A percentile compares a stretch with the other conserved stretches of the same genome.
Evolutionary conservation across 1,140 invertebrate species (phyloP).

Genomic region (Nasonia giraulti): DNA sequence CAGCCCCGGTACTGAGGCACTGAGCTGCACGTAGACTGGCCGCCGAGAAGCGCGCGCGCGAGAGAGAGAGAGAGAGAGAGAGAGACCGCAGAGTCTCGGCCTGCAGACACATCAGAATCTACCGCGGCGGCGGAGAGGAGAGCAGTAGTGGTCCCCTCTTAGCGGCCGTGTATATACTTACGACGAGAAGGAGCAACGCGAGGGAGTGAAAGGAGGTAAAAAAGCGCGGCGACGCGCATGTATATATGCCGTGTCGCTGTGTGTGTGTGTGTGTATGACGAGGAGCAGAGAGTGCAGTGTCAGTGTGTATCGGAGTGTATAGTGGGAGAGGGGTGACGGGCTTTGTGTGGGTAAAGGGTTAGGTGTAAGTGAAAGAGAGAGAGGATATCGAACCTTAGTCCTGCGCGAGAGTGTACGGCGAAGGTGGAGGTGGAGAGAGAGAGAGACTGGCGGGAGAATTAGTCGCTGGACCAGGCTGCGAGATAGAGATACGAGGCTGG

Average conservation of each 20-base stretch:
- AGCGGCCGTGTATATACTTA: neutral
- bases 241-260: neutral
- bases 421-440: slow-evolving; percentile 8
- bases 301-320: slow-evolving; percentile 25
- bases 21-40: neutral
- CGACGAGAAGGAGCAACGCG: slow-evolving; percentile 33
- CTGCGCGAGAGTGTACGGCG: slow-evolving; percentile 10
- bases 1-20: slow-evolving; percentile 33
- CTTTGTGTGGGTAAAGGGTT: neutral
- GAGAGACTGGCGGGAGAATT: slow-evolving; percentile 15
- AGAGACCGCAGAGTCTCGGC: neutral
- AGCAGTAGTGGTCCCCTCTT: neutral
- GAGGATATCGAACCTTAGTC: slow-evolving; percentile 1
- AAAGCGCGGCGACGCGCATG: neutral
- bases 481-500: slow-evolving; percentile 2
- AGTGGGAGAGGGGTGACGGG: slow-evolving; percentile 23
- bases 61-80: neutral
- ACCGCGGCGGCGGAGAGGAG: neutral
- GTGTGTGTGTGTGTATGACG: neutral
- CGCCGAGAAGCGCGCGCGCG: neutral
- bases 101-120: neutral
- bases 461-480: slow-evolving; percentile 7
- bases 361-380: neutral
- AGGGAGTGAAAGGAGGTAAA: slow-evolving; percentile 26
- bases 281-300: neutral